Conservation (phyloP, 1,140 invertebrate genomes). For the Theocolax elegans region DNA sequence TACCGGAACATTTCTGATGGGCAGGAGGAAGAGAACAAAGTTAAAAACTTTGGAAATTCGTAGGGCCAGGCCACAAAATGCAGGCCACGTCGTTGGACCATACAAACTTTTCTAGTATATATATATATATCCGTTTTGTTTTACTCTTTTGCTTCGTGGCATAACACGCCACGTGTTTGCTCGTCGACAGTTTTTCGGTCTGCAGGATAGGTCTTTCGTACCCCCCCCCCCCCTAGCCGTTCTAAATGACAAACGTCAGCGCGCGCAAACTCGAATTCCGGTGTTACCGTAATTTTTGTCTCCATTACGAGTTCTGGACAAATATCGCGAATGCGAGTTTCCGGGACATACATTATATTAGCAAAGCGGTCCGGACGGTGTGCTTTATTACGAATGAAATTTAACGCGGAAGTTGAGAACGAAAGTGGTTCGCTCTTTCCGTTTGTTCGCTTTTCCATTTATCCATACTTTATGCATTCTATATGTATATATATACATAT, state of each 20-base stretch:
- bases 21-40: background rate
- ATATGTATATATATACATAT: no score
- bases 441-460: no score
- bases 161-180: background rate
- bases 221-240: no score
- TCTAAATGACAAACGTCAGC: slow-evolving; percentile 14
- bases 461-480: no score
- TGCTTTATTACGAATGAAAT: no score
- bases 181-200: slow-evolving; percentile 28
- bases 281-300: slow-evolving; percentile 12
- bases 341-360: background rate
- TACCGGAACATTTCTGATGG: background rate
- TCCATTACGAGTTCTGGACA: background rate
- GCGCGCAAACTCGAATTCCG: background rate
- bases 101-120: slow-evolving; percentile 2
- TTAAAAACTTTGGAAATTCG: background rate
- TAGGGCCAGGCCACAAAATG: no score
- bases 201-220: no score
- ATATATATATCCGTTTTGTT: slow-evolving; percentile 1
- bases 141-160: background rate
- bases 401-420: no score
- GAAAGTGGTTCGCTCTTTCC: no score
- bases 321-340: background rate
- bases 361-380: no score
- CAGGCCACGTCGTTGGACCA: background rate